Evolutionary conservation across 1,140 invertebrate species (phyloP), one percentile per base, ranked within the genome.

Genomic region (Schmidtea mediterranea): DNA sequence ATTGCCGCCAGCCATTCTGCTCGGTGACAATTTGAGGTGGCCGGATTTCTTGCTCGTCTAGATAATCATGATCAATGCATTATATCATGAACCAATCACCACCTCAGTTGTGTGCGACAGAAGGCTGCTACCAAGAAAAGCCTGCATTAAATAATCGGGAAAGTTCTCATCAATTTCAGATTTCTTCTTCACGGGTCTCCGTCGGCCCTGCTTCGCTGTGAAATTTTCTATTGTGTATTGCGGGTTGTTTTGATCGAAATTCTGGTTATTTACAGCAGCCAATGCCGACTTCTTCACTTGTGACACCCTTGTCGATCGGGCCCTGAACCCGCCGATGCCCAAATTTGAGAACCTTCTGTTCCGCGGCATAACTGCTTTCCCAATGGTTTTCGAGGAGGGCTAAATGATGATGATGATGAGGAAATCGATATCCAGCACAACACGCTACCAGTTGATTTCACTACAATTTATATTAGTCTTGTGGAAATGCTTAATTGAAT

Each of bases 131-230:
- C 43, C 43, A n/a, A 19, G 21, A n/a, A 45, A 45, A 6, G 43
- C 43, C n/a, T 45, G 43, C 43, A 45, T 45, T 13, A 45, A 24
- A 24, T 45, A 45, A 13, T 45, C 43, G n/a, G 43, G 43, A 45
- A 19, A 45, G 5, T 16, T 45, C 22, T 45, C 43, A 19, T 45
- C 43, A n/a, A 45, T 45, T 45, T 45, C 43, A 21, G 43, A 45
- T 24, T 45, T 45, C 43, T 45, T 45, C 43, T 45, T 45, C 8
- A 32, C 10, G 3, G 3, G 26, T 32, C 26, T 32, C 10, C 15
- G 12, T 6, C 43, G 21, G 10, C 43, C 15, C 18, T 45, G 15
- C n/a, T 45, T 45, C 6, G 43, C 8, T 22, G 19, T 21, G 22
- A 21, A 21, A 22, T 45, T 24, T 45, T 45, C 19, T 12, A 45